phyloP scores from a whole-genome alignment of 2,113 vertebrate species.

The Noturus placidus region DNA sequence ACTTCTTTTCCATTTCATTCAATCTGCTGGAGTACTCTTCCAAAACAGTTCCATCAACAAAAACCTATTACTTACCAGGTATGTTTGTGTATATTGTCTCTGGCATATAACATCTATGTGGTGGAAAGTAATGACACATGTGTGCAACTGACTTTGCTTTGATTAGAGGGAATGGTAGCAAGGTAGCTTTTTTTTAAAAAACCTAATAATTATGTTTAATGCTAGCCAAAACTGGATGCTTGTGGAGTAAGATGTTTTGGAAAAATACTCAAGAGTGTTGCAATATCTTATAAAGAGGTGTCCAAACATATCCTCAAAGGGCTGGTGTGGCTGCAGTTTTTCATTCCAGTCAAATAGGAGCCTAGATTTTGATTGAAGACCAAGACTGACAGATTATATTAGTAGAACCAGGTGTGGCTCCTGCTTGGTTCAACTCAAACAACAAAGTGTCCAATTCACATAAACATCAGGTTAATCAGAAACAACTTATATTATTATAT shows the following conservation, averaged over 20 bases:
- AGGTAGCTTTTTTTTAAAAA: neutral
- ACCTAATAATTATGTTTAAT: neutral
- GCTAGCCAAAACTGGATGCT: neutral
- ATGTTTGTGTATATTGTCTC: neutral
- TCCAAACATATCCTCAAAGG: neutral
- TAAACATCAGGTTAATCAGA: neutral
- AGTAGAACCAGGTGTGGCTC: neutral
- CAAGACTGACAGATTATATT: neutral
- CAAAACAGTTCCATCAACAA: neutral
- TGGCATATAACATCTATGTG: neutral
- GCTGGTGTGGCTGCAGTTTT: neutral
- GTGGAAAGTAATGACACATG: neutral
- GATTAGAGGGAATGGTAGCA: neutral
- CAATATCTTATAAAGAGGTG: neutral
- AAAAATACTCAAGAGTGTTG: conserved; percentile 1
- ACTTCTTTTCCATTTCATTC: neutral
- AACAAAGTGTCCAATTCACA: neutral
- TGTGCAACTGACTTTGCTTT: neutral
- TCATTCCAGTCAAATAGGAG: neutral
- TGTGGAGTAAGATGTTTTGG: neutral
- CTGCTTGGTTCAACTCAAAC: neutral
- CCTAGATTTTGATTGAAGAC: neutral
- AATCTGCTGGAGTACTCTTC: neutral
- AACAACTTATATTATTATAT: neutral
- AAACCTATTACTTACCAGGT: neutral